Percentiles rank a stretch among this genome's conserved stretches.
Evolutionary conservation across 2,797 vertebrate species (phyloP).

Genomic region (Ibycter americanus): DNA sequence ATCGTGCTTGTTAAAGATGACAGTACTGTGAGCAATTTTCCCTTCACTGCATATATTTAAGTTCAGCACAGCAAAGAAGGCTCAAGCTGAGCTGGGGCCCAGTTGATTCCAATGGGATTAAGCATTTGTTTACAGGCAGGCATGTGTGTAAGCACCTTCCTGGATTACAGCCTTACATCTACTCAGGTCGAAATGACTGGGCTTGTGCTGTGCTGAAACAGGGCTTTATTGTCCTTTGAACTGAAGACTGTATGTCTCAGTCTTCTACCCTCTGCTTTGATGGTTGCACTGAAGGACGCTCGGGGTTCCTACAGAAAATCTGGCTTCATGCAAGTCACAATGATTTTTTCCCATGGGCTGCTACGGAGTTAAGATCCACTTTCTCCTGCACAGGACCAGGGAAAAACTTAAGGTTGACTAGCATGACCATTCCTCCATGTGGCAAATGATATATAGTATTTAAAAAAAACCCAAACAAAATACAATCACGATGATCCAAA

Average conservation of each 20-base stretch:
- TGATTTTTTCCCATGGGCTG: background rate
- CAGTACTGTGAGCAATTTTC: constrained; percentile 32
- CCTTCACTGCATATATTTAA: constrained; percentile 4
- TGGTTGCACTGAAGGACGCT: background rate
- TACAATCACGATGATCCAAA: background rate
- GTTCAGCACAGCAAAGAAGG: constrained; percentile 36
- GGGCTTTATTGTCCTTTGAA: constrained; percentile 28
- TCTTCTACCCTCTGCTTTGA: background rate
- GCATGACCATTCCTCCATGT: background rate
- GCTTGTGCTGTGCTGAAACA: constrained; percentile 15
- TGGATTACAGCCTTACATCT: constrained; percentile 40
- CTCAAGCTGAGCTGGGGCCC: constrained; percentile 42
- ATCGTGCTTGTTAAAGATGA: background rate
- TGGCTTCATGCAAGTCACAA: background rate
- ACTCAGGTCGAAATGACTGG: constrained; percentile 18
- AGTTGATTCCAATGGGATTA: constrained; percentile 59
- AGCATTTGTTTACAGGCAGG: constrained; percentile 62
- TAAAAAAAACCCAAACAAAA: background rate
- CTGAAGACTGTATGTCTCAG: background rate
- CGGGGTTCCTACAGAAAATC: background rate
- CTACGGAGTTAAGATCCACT: background rate
- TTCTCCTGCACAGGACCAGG: background rate
- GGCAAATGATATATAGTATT: background rate
- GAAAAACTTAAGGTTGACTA: background rate
- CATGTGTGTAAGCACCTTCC: constrained; percentile 59